phyloP scores from a whole-genome alignment of 2,797 vertebrate genomes.

The Clamator glandarius region DNA sequence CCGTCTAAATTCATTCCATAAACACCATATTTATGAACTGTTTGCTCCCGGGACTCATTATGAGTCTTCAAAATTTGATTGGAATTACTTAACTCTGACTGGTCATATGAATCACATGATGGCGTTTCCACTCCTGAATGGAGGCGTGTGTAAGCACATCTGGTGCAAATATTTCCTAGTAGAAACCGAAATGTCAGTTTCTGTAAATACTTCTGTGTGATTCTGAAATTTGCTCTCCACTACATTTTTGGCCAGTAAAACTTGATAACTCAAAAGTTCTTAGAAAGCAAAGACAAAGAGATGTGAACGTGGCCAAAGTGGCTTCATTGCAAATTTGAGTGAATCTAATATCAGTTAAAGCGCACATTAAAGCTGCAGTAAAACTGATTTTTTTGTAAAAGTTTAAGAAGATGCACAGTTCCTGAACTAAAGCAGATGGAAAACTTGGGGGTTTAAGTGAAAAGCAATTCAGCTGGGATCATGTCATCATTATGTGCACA shows the following conservation, averaged over 20 bases:
- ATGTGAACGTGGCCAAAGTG: background rate
- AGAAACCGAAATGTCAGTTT: slow-evolving; percentile 47
- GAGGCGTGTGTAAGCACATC: slow-evolving; percentile 47
- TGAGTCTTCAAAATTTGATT: background rate
- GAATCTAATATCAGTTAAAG: background rate
- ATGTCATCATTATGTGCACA: rapidly evolving
- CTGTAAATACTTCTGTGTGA: slow-evolving; percentile 41
- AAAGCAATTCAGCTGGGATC: background rate
- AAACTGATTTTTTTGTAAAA: background rate
- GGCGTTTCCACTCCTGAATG: slow-evolving; percentile 22
- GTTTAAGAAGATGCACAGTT: background rate
- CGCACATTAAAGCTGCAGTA: background rate
- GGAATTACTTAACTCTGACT: background rate
- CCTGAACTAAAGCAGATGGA: background rate
- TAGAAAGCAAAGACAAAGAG: slow-evolving; percentile 64
- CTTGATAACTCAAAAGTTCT: slow-evolving; percentile 43
- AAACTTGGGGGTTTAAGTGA: rapidly evolving
- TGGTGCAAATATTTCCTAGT: slow-evolving; percentile 58
- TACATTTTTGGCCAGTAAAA: background rate
- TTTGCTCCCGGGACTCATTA: background rate
- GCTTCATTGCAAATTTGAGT: background rate
- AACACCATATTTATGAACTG: background rate
- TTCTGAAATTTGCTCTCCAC: slow-evolving; percentile 6
- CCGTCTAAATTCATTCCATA: background rate
- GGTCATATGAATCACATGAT: background rate